phyloP scores from a whole-genome alignment of 2,797 vertebrate species.

The Danio choprae region DNA sequence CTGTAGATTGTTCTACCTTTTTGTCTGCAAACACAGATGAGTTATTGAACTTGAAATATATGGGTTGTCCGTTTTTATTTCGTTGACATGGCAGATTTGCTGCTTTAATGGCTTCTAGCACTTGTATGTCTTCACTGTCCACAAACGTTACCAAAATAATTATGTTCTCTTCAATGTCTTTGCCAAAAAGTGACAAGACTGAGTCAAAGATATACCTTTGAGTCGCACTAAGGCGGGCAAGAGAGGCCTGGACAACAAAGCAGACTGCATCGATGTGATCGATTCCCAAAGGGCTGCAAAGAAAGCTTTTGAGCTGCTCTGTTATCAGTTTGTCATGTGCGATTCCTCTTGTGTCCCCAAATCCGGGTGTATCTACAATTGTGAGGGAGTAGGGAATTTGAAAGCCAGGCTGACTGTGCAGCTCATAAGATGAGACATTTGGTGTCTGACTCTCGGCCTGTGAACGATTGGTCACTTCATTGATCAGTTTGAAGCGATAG shows the following conservation, averaged over 20 bases:
- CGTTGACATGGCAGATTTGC: slow-evolving; percentile 54
- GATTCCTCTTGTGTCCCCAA: slow-evolving; percentile 64
- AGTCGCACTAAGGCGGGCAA: slow-evolving; percentile 48
- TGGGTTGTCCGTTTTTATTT: slow-evolving; percentile 52
- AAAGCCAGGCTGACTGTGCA: slow-evolving; percentile 56
- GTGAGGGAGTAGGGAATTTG: slow-evolving; percentile 60
- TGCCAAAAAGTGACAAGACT: slow-evolving; percentile 57
- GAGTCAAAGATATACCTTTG: slow-evolving; percentile 59
- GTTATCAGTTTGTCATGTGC: slow-evolving; percentile 54
- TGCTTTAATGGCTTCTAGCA: slow-evolving; percentile 49
- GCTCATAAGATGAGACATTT: slow-evolving; percentile 49
- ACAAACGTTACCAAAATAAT: slow-evolving; percentile 59
- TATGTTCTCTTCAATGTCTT: slow-evolving; percentile 59
- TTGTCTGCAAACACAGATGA: slow-evolving; percentile 51
- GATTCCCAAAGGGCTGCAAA: slow-evolving; percentile 53
- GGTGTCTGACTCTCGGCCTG: slow-evolving; percentile 58
- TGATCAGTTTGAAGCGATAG: slow-evolving; percentile 53
- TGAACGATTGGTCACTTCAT: slow-evolving; percentile 53
- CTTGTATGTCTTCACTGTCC: slow-evolving; percentile 52
- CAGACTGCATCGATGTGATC: slow-evolving; percentile 59
- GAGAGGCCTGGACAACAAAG: slow-evolving; percentile 58
- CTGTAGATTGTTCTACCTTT: not conserved
- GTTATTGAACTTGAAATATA: slow-evolving; percentile 61
- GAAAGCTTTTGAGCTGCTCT: slow-evolving; percentile 51
- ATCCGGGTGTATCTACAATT: slow-evolving; percentile 67